A percentile compares a stretch with the other conserved stretches of the same genome.
phyloP scores from a whole-genome alignment of 2,797 vertebrate species.

The Acanthurus tractus region DNA sequence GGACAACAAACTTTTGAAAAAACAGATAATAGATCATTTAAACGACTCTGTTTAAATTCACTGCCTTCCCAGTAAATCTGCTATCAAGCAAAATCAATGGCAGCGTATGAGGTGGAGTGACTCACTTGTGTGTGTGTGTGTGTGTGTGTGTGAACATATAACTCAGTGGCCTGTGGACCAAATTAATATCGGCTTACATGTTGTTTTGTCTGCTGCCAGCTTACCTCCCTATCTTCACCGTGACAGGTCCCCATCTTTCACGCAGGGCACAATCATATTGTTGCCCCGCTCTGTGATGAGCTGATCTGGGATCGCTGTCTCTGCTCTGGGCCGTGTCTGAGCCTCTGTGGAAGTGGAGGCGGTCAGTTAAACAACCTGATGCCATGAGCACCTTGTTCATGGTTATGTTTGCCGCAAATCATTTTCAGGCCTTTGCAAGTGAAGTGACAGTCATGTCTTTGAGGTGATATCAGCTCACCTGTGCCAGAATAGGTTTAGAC shows the following conservation, averaged over 20 bases:
- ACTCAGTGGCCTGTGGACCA: neutral
- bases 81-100: neutral
- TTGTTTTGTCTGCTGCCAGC: conserved; percentile 26
- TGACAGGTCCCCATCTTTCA: conserved; percentile 33
- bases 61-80: neutral
- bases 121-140: neutral
- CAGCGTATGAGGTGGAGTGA: neutral
- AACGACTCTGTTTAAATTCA: neutral
- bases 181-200: conserved; percentile 31
- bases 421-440: conserved; percentile 63
- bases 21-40: neutral
- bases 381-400: conserved; percentile 23
- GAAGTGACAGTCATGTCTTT: conserved; percentile 76
- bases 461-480: conserved; percentile 72
- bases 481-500: conserved; percentile 48
- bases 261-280: conserved; percentile 1
- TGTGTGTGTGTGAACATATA: neutral
- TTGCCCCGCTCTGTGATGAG: conserved; percentile 20
- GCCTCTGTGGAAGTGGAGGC: conserved; percentile 25
- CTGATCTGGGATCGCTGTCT: conserved; percentile 27
- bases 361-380: conserved; percentile 54
- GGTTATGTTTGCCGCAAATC: conserved; percentile 52
- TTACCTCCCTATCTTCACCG: conserved; percentile 17
- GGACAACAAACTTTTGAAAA: neutral
- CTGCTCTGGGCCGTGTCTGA: conserved; percentile 30